Percentiles rank a stretch among this genome's conserved stretches.
phyloP scores from a whole-genome alignment of 2,113 vertebrate genomes.

The Protomyctophum bolini region DNA sequence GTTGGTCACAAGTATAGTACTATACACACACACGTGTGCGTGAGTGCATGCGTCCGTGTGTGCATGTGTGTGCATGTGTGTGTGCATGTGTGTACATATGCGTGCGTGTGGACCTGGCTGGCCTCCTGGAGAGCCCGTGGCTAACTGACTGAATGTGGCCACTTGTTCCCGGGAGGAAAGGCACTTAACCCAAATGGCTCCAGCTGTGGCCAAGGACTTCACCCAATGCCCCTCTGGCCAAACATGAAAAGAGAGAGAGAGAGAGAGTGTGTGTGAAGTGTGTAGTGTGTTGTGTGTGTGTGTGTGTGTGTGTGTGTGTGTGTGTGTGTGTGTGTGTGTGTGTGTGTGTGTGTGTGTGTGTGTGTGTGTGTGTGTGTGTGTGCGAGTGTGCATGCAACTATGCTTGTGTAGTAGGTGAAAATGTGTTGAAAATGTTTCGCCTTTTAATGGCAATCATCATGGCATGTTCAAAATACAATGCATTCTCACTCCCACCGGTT shows the following conservation, averaged over 20 bases:
- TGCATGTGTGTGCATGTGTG: background rate
- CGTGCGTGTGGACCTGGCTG: background rate
- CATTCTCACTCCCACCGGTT: too few species aligned
- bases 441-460: too few species aligned
- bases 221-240: conserved; percentile 40
- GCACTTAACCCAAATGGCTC: conserved; percentile 68
- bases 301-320: conserved; percentile 16
- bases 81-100: background rate
- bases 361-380: conserved; percentile 13
- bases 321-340: conserved; percentile 6
- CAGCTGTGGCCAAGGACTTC: conserved; percentile 43
- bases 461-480: too few species aligned
- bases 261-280: background rate
- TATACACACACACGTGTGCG: background rate
- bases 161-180: conserved; percentile 44
- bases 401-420: background rate
- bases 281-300: conserved; percentile 21
- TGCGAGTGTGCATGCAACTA: conserved; percentile 4
- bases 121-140: background rate
- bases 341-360: background rate
- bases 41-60: background rate
- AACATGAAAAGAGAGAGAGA: conserved; percentile 20
- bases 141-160: conserved; percentile 30
- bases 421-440: too few species aligned
- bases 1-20: too few species aligned